phyloP scores from a whole-genome alignment of 2,888 invertebrate species.

The Syritta pipiens region DNA sequence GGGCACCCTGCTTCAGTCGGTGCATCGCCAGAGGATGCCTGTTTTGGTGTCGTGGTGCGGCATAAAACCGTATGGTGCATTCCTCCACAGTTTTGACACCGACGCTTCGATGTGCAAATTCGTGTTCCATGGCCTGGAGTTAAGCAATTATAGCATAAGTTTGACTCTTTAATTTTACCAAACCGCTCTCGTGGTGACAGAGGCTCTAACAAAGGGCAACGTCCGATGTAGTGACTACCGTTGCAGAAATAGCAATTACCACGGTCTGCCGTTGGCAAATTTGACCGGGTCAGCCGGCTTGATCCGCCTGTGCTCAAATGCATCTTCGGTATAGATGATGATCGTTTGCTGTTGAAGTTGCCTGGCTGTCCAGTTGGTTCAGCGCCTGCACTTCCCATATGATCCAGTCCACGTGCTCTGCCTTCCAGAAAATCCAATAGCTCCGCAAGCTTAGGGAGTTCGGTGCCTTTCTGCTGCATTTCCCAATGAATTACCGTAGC shows the following conservation, averaged over 20 bases:
- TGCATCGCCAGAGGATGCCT: no score
- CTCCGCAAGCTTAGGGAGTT: constrained; percentile 5
- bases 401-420: constrained; percentile 23
- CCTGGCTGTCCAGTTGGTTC: background rate
- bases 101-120: constrained; percentile 7
- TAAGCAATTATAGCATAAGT: constrained; percentile 28
- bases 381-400: constrained; percentile 6
- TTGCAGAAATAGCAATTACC: constrained; percentile 26
- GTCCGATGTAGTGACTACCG: constrained; percentile 17
- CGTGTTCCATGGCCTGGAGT: constrained; percentile 42
- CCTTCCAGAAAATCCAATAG: constrained; percentile 28
- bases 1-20: no score
- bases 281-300: constrained; percentile 11
- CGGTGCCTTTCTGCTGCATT: constrained; percentile 19
- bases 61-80: constrained; percentile 3
- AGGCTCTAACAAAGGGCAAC: background rate
- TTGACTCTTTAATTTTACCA: constrained; percentile 24
- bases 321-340: background rate
- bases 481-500: constrained; percentile 33
- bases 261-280: constrained; percentile 17
- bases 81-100: constrained; percentile 5
- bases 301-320: constrained; percentile 6
- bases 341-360: background rate
- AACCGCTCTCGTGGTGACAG: constrained; percentile 2
- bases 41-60: no score